Percentiles rank a stretch among this genome's conserved stretches.
These are phyloP conservation scores for Manis javanica DNA, from an alignment of 2,797 vertebrate species.

Conservation along the genomic window DNA sequence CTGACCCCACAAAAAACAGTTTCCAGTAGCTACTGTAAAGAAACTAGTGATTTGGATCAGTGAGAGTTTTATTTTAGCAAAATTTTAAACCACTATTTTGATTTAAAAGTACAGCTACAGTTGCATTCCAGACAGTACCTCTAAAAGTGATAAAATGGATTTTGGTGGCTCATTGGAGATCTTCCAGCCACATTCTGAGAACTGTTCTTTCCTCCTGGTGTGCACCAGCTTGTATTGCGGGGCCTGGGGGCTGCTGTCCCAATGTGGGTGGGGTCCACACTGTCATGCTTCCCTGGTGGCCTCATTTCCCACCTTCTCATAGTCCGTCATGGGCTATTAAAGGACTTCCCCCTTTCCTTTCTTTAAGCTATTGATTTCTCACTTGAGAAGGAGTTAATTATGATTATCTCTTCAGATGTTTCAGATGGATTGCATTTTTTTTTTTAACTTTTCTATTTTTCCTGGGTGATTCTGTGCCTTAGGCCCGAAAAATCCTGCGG, in stretches of 20 bases:
- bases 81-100: not conserved
- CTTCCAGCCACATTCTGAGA: not conserved
- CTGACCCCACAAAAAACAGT: not conserved
- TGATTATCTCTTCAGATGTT: fast-evolving
- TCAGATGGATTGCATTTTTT: not conserved
- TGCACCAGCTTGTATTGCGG: not conserved
- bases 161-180: not conserved
- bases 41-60: not conserved
- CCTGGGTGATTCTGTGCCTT: constrained; percentile 10
- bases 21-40: not conserved
- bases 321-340: not conserved
- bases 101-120: not conserved
- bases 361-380: not conserved
- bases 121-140: not conserved
- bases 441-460: not conserved
- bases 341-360: not conserved
- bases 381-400: not conserved
- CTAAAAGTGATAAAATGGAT: not conserved
- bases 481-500: constrained; percentile 95
- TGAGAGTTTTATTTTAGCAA: not conserved
- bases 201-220: fast-evolving
- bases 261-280: fast-evolving
- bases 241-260: not conserved
- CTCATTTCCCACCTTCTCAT: not conserved
- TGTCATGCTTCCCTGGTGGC: fast-evolving